Evolutionary conservation across 2,113 vertebrate species (phyloP), one percentile per base, ranked within the genome.

Genomic region (Salvelinus fontinalis): DNA sequence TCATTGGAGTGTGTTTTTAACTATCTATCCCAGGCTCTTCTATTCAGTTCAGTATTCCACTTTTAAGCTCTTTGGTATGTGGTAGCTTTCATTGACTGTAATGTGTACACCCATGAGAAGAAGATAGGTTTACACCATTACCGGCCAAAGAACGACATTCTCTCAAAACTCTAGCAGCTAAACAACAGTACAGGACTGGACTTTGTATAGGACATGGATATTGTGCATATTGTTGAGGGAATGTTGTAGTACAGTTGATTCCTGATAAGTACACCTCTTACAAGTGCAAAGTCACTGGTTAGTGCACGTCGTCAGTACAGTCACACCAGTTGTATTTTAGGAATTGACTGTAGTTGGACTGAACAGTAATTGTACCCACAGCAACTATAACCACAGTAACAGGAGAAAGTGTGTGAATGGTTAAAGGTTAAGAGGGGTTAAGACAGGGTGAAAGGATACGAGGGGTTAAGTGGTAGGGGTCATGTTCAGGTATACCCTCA

Each of bases 401-500:
- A 44, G 16, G 16, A 54, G 9, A 44, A 18, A 54, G 51, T 54
- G 51, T 18, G 51, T 18, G 12, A 18, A 18, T 13, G 49, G 14
- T 18, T 49, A 49, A 49, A 49, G 48, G 12, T 49, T 49, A 49
- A 49, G 26, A 26, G 26, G 26, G 26, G 26, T 26, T 26, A 26
- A 26, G 26, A 26, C 1, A 26, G 26, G 26, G 48, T 49, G 13
- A 49, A 49, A 34, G 31, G 31, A 6, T 34, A 34, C 6, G 31
- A 34, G 4, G 34, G 6, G 1, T 34, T 44, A 44, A 44, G 9
- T 44, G 39, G 39, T 44, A 44, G 9, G 57, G 48, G 51, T 66
- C 5, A 54, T 79, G 78, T 84, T 76, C 81, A 84, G 85, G 75
- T 81, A 62, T 79, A 87, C 82, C 87, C 87, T 91, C 83, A 87